Evolutionary conservation across 1,140 invertebrate species (phyloP).

Genomic region (Drosophila yakuba): DNA sequence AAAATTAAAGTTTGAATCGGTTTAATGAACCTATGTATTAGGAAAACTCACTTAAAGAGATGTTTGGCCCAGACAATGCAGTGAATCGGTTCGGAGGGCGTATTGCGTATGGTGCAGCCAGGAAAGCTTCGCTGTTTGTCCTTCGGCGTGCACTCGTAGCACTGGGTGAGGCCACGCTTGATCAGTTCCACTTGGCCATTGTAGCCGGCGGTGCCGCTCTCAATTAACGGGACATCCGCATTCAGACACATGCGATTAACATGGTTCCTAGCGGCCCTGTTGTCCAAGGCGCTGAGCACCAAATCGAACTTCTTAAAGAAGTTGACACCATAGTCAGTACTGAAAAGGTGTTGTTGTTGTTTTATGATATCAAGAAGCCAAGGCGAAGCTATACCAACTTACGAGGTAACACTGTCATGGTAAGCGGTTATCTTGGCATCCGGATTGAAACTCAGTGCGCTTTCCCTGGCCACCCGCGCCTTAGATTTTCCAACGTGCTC

Average conservation of each 20-base stretch:
- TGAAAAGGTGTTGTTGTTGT: constrained; percentile 85
- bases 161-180: constrained; percentile 95
- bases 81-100: constrained; percentile 99
- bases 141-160: constrained; percentile 98
- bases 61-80: constrained; percentile 99
- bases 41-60: constrained; percentile 96
- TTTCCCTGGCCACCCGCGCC: constrained; percentile 94
- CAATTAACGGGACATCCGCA: constrained; percentile 96
- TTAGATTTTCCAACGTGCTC: constrained; percentile 99
- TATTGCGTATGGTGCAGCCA: constrained; percentile 99
- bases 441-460: constrained; percentile 95
- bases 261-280: constrained; percentile 97
- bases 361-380: background rate
- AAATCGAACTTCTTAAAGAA: constrained; percentile 97
- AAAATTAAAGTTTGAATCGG: too few species aligned
- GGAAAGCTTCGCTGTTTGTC: constrained; percentile 96
- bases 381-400: constrained; percentile 44
- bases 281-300: constrained; percentile 99
- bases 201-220: constrained; percentile 99
- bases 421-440: constrained; percentile 94
- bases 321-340: constrained; percentile 94
- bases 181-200: constrained; percentile 95
- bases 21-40: too few species aligned
- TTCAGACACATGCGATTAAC: constrained; percentile 99
- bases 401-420: constrained; percentile 97